These are phyloP conservation scores for Griposia aprilina DNA, from an alignment of 2,888 invertebrate genomes.

Conservation along the genomic window DNA sequence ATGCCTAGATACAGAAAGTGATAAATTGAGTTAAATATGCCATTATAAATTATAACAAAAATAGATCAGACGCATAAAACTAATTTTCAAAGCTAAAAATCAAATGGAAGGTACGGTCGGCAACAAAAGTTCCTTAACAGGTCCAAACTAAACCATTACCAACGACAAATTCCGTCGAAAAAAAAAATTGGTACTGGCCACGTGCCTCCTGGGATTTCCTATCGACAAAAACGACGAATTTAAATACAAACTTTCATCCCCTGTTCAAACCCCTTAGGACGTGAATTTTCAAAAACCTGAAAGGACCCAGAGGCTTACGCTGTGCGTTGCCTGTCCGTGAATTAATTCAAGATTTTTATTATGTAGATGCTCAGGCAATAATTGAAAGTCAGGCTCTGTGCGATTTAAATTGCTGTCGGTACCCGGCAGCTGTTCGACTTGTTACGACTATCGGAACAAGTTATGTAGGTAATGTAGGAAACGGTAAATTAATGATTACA, in stretches of 20 bases:
- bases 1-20: background rate
- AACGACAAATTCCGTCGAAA: background rate
- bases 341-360: background rate
- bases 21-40: background rate
- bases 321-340: background rate
- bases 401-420: slow-evolving; percentile 14
- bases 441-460: slow-evolving; percentile 41
- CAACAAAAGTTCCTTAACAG: background rate
- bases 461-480: slow-evolving; percentile 43
- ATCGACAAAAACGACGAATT: background rate
- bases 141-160: background rate
- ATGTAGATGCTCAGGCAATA: background rate
- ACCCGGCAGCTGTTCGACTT: slow-evolving; percentile 28
- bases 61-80: background rate
- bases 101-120: background rate
- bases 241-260: background rate
- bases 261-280: background rate
- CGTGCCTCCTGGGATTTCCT: background rate
- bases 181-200: background rate
- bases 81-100: too few species aligned
- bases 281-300: background rate
- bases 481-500: slow-evolving; percentile 28
- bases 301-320: background rate
- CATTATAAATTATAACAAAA: background rate
- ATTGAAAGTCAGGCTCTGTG: background rate